Evolutionary conservation across 2,113 vertebrate genomes (phyloP).

Genomic region (Pollimyrus isidori): DNA sequence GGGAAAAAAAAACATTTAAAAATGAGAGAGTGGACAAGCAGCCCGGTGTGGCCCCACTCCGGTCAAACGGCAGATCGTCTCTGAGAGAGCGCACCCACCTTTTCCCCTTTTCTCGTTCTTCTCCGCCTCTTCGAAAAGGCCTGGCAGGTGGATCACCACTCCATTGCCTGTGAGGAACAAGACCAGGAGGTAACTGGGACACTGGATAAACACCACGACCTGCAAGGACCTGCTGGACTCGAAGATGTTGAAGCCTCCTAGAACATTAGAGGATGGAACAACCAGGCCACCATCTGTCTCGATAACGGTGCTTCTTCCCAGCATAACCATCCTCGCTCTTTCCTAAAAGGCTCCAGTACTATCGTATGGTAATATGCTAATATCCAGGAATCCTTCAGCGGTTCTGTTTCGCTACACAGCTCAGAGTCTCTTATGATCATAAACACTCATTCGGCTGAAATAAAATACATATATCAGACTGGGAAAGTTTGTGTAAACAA

Average conservation of each 20-base stretch:
- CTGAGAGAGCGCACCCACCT: conserved; percentile 55
- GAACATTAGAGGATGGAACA: not conserved
- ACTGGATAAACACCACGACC: not conserved
- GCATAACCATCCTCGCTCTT: not conserved
- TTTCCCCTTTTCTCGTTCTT: conserved; percentile 90
- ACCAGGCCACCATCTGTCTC: not conserved
- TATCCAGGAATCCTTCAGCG: not conserved
- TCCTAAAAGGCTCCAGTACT: not conserved
- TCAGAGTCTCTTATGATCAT: not conserved
- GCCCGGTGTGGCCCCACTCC: not conserved
- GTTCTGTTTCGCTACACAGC: not conserved
- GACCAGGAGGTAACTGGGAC: not conserved
- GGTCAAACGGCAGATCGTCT: not conserved
- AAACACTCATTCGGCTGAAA: not conserved
- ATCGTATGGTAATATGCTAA: not conserved
- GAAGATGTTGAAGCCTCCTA: not conserved
- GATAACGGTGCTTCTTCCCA: not conserved
- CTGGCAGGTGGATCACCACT: conserved; percentile 94
- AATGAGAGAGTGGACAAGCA: not conserved
- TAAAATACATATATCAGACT: not conserved
- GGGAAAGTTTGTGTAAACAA: not conserved
- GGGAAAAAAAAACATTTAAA: not conserved
- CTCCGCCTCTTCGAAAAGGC: conserved; percentile 93
- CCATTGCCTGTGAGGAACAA: conserved; percentile 74
- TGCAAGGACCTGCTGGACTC: not conserved